These are phyloP conservation scores for Tipula unca DNA, from an alignment of 2,888 invertebrate species.

Conservation along the genomic window DNA sequence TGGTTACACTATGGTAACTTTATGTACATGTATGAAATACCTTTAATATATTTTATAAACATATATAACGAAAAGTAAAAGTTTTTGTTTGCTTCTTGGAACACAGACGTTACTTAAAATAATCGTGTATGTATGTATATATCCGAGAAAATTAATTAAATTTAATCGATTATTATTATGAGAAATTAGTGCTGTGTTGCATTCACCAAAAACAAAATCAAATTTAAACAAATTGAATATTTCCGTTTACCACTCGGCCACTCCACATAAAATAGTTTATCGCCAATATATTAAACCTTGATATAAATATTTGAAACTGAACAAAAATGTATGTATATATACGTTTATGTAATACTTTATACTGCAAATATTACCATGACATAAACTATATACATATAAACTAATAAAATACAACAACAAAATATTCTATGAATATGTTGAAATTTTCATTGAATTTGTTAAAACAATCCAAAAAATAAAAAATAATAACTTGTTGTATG, in stretches of 20 bases:
- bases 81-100: not conserved
- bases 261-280: not conserved
- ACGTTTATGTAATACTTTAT: not conserved
- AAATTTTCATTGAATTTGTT: not conserved
- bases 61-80: not conserved
- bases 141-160: not conserved
- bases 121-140: not conserved
- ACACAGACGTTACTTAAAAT: not conserved
- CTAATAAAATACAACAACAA: not conserved
- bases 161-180: not conserved
- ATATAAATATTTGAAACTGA: not conserved
- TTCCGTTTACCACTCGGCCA: not conserved
- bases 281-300: not conserved
- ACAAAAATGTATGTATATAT: not conserved
- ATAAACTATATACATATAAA: not conserved
- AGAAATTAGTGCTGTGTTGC: not conserved
- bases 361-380: slow-evolving; percentile 14
- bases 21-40: not conserved
- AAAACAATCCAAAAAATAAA: not conserved
- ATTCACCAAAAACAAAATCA: too few species aligned
- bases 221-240: not conserved
- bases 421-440: not conserved
- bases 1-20: not conserved
- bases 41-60: not conserved
- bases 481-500: not conserved